These are phyloP conservation scores for Helicoverpa assulta DNA, from an alignment of 2,888 invertebrate genomes.

Conservation along the genomic window DNA sequence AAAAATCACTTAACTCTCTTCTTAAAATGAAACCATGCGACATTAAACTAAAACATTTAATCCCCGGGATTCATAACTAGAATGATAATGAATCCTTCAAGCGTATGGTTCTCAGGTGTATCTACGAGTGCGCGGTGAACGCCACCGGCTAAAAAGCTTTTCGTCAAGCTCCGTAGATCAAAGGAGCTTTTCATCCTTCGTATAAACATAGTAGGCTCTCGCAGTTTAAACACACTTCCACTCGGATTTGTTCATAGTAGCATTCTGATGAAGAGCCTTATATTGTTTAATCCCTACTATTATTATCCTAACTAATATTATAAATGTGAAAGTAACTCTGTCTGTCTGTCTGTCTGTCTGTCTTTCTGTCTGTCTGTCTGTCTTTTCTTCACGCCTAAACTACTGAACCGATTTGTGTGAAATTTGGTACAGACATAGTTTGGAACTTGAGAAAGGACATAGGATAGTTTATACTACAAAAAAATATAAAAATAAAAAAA, in stretches of 20 bases:
- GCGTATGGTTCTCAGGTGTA: constrained; percentile 63
- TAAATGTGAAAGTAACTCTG: too few relatives aligned
- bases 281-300: constrained; percentile 69
- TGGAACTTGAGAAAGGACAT: too few relatives aligned
- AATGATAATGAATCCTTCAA: constrained; percentile 59
- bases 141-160: constrained; percentile 66
- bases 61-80: constrained; percentile 46
- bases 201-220: constrained; percentile 53
- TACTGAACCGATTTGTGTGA: too few relatives aligned
- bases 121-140: constrained; percentile 48
- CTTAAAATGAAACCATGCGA: constrained; percentile 21
- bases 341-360: too few relatives aligned
- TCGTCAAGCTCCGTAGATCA: constrained; percentile 70
- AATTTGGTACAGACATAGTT: too few relatives aligned
- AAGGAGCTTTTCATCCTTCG: constrained; percentile 67
- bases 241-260: constrained; percentile 50
- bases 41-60: constrained; percentile 25
- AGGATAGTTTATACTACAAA: too few relatives aligned
- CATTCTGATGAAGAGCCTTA: constrained; percentile 49
- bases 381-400: too few relatives aligned
- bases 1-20: constrained; percentile 17
- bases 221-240: constrained; percentile 38
- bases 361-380: too few relatives aligned
- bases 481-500: too few relatives aligned
- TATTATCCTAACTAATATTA: too few relatives aligned